Evolutionary conservation across 2,113 vertebrate species (phyloP).

Genomic region (Anoura caudifer): DNA sequence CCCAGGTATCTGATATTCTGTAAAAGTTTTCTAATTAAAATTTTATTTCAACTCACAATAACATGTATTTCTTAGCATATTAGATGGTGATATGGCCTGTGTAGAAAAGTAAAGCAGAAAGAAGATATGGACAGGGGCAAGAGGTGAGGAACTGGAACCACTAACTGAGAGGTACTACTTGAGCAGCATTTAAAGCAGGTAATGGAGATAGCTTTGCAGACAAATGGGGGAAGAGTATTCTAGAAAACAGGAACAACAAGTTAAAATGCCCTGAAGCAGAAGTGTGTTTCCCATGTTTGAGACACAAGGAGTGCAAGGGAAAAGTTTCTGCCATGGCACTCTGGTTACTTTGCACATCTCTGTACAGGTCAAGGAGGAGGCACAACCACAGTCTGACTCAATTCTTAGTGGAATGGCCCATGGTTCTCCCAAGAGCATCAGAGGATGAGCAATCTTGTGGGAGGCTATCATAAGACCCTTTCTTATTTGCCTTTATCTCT

Average conservation of each 20-base stretch:
- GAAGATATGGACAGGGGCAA: conserved; percentile 48
- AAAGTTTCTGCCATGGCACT: not conserved
- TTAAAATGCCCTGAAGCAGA: not conserved
- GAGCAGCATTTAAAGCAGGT: not conserved
- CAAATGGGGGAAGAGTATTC: not conserved
- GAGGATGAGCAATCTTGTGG: not conserved
- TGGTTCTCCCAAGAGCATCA: not conserved
- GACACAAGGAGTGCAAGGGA: not conserved
- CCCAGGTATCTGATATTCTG: not conserved
- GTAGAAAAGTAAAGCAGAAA: conserved; percentile 80
- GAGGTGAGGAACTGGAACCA: not conserved
- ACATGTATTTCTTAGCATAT: not conserved
- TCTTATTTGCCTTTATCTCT: not conserved
- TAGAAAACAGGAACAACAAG: not conserved
- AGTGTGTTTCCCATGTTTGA: not conserved
- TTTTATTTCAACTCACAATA: not conserved
- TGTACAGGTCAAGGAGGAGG: not conserved
- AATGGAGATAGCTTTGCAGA: not conserved
- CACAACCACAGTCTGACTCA: not conserved
- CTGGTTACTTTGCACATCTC: not conserved
- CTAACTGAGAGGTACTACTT: not conserved
- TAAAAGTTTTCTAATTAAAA: not conserved
- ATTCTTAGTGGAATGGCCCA: not conserved
- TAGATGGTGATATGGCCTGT: not conserved
- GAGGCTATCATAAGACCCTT: not conserved